Conservation (phyloP, 1,140 invertebrate species). For the Caerostris extrusa region DNA sequence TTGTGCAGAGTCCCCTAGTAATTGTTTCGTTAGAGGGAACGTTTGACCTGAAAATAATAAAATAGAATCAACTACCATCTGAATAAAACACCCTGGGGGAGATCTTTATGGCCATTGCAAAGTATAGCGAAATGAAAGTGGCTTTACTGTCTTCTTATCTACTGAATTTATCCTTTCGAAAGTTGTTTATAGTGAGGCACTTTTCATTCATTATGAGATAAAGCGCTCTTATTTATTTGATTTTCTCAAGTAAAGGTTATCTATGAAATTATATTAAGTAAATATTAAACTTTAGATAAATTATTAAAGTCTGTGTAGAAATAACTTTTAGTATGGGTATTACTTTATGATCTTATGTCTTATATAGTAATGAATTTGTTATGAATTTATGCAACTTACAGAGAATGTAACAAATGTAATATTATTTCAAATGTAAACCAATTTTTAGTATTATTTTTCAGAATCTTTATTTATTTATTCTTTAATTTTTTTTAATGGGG, state of each 20-base stretch:
- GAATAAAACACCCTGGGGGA: slow-evolving; percentile 17
- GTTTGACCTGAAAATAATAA: slow-evolving; percentile 20
- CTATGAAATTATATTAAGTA: no score
- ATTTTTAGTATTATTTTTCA: no score
- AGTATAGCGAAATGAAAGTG: background rate
- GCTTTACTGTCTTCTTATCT: background rate
- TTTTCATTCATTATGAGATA: slow-evolving; percentile 4
- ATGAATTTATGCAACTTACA: no score
- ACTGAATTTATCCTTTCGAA: slow-evolving; percentile 22
- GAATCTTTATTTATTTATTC: no score
- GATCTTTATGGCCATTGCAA: slow-evolving; percentile 39
- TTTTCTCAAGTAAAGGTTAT: background rate
- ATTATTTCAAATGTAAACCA: no score
- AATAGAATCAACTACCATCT: slow-evolving; percentile 40
- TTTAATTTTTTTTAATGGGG: no score
- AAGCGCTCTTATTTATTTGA: background rate
- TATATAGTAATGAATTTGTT: no score
- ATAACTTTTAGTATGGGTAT: no score
- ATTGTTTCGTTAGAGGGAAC: background rate
- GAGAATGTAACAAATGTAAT: no score
- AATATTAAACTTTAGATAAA: no score
- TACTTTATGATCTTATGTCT: no score
- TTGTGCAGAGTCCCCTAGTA: slow-evolving; percentile 16
- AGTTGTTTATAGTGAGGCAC: background rate
- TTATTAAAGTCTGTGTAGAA: no score